These are phyloP conservation scores for Benitochromis conjunctus DNA, from an alignment of 2,113 vertebrate genomes.

Conservation along the genomic window DNA sequence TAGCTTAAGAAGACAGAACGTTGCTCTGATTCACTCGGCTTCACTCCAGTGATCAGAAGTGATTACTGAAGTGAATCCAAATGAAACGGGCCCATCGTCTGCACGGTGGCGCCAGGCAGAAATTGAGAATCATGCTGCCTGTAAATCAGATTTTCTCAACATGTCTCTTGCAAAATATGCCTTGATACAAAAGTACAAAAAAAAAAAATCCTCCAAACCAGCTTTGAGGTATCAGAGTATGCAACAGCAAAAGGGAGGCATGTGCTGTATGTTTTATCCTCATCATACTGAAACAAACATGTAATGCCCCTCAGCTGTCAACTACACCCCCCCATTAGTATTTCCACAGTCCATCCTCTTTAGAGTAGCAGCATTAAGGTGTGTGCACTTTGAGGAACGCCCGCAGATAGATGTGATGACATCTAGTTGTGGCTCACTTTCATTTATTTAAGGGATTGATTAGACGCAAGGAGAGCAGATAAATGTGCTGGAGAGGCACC, in stretches of 20 bases:
- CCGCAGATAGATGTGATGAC: conserved; percentile 68
- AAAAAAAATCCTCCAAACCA: neutral
- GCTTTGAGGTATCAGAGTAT: conserved; percentile 28
- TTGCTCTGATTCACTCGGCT: conserved; percentile 65
- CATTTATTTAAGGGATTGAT: conserved; percentile 74
- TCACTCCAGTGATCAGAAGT: conserved; percentile 57
- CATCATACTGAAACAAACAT: conserved; percentile 14
- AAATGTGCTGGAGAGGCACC: conserved; percentile 63
- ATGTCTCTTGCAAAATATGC: conserved; percentile 27
- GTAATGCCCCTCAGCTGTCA: conserved; percentile 33
- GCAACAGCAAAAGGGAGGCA: neutral
- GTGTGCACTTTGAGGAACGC: conserved; percentile 51
- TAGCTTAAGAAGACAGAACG: conserved; percentile 47
- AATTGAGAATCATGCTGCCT: conserved; percentile 61
- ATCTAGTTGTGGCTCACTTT: conserved; percentile 52
- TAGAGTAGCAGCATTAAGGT: conserved; percentile 40
- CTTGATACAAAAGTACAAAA: conserved; percentile 26
- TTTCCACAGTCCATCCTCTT: conserved; percentile 30
- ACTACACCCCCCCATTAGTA: neutral
- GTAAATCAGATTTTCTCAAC: conserved; percentile 60
- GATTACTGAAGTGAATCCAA: conserved; percentile 57
- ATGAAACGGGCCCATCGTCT: conserved; percentile 58
- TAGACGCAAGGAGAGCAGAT: conserved; percentile 61
- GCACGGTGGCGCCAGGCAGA: conserved; percentile 56
- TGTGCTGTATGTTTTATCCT: neutral